Evolutionary conservation across 2,888 invertebrate genomes (phyloP).

Genomic region (Gibbula magus): DNA sequence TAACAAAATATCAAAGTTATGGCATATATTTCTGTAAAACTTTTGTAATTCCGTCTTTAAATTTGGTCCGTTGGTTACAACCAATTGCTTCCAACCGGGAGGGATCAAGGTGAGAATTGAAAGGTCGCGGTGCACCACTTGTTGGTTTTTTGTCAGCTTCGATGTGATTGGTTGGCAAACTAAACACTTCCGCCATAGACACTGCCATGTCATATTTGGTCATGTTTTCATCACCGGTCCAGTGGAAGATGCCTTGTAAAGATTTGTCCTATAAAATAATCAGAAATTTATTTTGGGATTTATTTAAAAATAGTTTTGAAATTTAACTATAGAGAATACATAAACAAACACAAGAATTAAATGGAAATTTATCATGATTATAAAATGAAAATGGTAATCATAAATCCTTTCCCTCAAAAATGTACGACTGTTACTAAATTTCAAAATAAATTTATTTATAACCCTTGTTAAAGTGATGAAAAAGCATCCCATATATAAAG

Average conservation of each 20-base stretch:
- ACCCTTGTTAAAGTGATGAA: too few species aligned
- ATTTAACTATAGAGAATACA: too few species aligned
- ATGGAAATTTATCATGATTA: too few species aligned
- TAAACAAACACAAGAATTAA: too few species aligned
- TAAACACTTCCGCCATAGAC: slow-evolving; percentile 75
- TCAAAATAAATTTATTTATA: too few species aligned
- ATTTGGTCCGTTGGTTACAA: slow-evolving; percentile 72
- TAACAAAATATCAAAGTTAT: neutral
- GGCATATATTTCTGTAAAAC: slow-evolving; percentile 44
- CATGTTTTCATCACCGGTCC: slow-evolving; percentile 76
- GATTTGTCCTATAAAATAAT: slow-evolving; percentile 60
- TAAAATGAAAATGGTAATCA: too few species aligned
- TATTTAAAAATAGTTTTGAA: too few species aligned
- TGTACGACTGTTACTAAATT: too few species aligned
- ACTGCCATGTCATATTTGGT: slow-evolving; percentile 78
- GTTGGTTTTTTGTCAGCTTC: slow-evolving; percentile 67
- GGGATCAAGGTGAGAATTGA: slow-evolving; percentile 73
- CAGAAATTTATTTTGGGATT: too few species aligned
- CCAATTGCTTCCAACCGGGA: slow-evolving; percentile 71
- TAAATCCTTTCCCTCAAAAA: too few species aligned
- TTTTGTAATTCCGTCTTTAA: slow-evolving; percentile 71
- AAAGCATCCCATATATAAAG: too few species aligned
- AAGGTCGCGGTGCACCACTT: slow-evolving; percentile 73
- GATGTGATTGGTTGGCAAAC: slow-evolving; percentile 74
- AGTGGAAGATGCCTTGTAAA: slow-evolving; percentile 77